Conservation (phyloP, 2,888 invertebrate species). For the Eledone cirrhosa region DNA sequence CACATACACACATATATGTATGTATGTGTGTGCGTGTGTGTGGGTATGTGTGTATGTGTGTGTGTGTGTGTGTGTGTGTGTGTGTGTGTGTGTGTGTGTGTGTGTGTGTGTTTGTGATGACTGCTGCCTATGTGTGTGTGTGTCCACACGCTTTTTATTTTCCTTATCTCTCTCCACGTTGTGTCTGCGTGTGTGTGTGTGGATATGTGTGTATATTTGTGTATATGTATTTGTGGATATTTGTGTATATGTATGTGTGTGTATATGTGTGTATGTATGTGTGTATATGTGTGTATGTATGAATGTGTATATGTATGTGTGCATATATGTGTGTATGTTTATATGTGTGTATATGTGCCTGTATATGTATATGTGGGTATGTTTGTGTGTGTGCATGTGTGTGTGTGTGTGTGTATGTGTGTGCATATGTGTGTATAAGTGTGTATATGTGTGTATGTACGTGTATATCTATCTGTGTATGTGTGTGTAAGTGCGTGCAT, state of each 20-base stretch:
- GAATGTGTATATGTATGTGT: background rate
- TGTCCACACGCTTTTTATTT: too few species aligned
- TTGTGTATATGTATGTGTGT: background rate
- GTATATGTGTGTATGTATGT: background rate
- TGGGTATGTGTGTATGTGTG: too few species aligned
- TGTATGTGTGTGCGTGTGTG: too few species aligned
- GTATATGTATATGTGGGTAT: background rate
- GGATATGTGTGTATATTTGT: background rate
- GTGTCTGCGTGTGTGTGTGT: too few species aligned
- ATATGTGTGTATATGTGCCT: background rate
- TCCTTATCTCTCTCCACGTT: too few species aligned
- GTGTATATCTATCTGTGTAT: background rate
- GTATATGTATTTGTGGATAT: background rate
- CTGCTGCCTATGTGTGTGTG: too few species aligned
- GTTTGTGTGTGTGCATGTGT: background rate
- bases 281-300: background rate
- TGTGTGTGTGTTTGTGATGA: too few species aligned
- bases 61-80: too few species aligned
- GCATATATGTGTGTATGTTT: background rate
- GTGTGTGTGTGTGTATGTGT: background rate
- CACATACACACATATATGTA: too few species aligned
- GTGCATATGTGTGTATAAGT: background rate
- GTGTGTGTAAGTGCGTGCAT: background rate
- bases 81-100: too few species aligned
- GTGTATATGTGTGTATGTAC: background rate